Base-by-base conservation (phyloP, 2,888 invertebrate genomes). In the Nephrotoma appendiculata region DNA sequence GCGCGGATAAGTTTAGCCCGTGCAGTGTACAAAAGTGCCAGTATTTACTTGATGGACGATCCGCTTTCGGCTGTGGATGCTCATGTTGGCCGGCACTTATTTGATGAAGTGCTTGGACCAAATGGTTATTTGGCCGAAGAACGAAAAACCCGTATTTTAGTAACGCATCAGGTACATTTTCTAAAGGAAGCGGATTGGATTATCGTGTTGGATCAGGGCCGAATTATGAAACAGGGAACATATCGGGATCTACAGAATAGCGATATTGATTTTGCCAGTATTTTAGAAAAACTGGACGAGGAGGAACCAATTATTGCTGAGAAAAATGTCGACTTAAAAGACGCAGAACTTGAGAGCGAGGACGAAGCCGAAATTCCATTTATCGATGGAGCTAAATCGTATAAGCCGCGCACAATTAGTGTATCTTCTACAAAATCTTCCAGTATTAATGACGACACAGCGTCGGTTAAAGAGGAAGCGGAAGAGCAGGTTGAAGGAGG, bases 161-260 rank as follows among this genome's bases (percentile, higher is more conserved):
- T 96, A 31, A 97, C 96, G 0, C 96, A 97, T 92, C 96, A 97
- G 90, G 91, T 96, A 9, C 96, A 96, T 89, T 95, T 95, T 89
- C 91, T 95, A 0, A 93, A 93, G 86, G 91, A 93, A 87, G 94
- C 93, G 1, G 94, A 94, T 90, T 92, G 92, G 88, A 94, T 95
- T 88, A 92, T 95, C 15, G 92, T 95, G 19, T 86, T 95, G 52
- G 93, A 94, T 88, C 93, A 94, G 89, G 95, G 92, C 0, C 88
- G 89, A 6, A 90, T 92, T 41, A 89, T 90, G 6, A 89, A 90
- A 0, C 91, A 91, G 88, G 94, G 94, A 43, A 93, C 92, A 0
- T 93, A 92, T 87, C 89, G 91, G 6, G 92, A 93, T 48, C 89
- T 94, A 5, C 90, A 92, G 31, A 91, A 91, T 5, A 92, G 92